phyloP scores from a whole-genome alignment of 1,140 invertebrate genomes.

The Cataglyphis hispanica region DNA sequence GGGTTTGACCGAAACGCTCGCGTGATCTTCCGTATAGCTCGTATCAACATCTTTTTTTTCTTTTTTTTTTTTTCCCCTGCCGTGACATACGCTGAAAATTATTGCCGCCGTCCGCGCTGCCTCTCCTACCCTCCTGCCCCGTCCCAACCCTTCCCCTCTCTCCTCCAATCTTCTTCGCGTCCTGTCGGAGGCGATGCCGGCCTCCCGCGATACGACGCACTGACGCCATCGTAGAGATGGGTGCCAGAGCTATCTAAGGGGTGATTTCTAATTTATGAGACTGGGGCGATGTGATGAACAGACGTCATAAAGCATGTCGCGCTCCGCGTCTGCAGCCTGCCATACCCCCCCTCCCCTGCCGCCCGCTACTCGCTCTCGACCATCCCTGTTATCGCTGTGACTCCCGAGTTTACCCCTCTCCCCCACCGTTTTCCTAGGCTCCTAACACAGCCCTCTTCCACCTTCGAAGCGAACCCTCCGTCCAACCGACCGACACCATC shows the following conservation, averaged over 20 bases:
- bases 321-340: conserved; percentile 83
- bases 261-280: conserved; percentile 87
- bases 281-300: conserved; percentile 87
- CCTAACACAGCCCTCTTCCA: conserved; percentile 62
- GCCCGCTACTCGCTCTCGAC: conserved; percentile 61
- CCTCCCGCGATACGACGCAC: conserved; percentile 76
- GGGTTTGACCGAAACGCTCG: conserved; percentile 64
- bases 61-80: conserved; percentile 35
- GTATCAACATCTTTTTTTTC: conserved; percentile 58
- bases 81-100: conserved; percentile 77
- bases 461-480: conserved; percentile 71
- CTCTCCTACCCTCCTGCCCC: conserved; percentile 7
- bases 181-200: conserved; percentile 72
- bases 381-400: conserved; percentile 76
- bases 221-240: conserved; percentile 77
- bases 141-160: conserved; percentile 5
- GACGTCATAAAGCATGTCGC: conserved; percentile 87
- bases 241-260: conserved; percentile 84
- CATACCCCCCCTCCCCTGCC: conserved; percentile 72
- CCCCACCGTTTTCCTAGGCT: conserved; percentile 49
- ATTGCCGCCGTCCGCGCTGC: conserved; percentile 74
- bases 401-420: conserved; percentile 47
- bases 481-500: conserved; percentile 69
- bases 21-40: conserved; percentile 69
- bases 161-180: conserved; percentile 65